Evolutionary conservation across 2,113 vertebrate genomes (phyloP), one percentile per base, ranked within the genome.

Genomic region (Helogale parvula): DNA sequence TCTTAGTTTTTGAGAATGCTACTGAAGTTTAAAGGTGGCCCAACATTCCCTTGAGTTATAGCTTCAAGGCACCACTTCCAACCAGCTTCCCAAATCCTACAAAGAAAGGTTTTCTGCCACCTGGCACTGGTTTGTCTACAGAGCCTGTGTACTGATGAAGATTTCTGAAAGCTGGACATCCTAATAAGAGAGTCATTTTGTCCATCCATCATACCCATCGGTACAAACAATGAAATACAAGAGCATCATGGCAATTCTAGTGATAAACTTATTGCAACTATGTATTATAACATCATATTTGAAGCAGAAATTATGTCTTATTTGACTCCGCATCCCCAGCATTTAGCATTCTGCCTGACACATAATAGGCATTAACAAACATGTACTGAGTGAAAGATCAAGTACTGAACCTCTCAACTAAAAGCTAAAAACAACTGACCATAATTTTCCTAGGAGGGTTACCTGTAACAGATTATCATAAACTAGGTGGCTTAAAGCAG

Each of bases 211-310:
- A 76, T 90, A 69, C 29, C 23, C 14, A 0, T 86, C 13, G 81
- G 17, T 45, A 81, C 86, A 76, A 93, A 88, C 15, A 86, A 52
- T 60, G 63, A 97, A 81, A 88, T n/a, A 33, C 47, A 41, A 80
- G 4, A 68, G 25, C 66, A 41, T 33, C 69, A 13, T 85, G 50
- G 57, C 27, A 82, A 69, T 68, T 52, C 29, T 92, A 94, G 38
- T 93, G n/a, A 90, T 60, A 93, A 83, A 57, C 19, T 25, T 93
- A n/a, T 79, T 47, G 15, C 14, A 19, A 84, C n/a, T 33, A n/a
- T 14, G 19, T 66, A 68, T 9, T 52, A 68, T 31, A 50, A n/a
- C n/a, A 60, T 57, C 74, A 45, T 60, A 50, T 57, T 71, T 5
- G 7, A 60, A 27, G 52, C n/a, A 93, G 60, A 95, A 90, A 76